Conservation (phyloP, 2,888 invertebrate species). For the Acrobasis consociella region DNA sequence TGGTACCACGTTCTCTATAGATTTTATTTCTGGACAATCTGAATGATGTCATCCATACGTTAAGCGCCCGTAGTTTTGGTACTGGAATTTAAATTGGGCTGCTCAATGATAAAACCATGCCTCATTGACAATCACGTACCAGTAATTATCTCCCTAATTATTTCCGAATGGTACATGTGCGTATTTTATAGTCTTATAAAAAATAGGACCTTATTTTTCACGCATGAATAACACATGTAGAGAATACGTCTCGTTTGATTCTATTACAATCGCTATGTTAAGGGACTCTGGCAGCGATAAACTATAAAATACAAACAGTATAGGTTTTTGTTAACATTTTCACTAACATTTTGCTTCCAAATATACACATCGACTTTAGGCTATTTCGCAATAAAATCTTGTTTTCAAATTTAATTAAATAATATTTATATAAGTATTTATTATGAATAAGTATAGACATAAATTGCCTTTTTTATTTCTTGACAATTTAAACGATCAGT, state of each 20-base stretch:
- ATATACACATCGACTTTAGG: no score
- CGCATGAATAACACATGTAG: conserved; percentile 23
- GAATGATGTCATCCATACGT: not conserved
- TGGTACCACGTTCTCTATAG: no score
- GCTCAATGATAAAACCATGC: not conserved
- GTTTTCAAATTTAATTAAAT: no score
- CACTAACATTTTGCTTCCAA: no score
- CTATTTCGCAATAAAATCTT: no score
- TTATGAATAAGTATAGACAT: conserved; percentile 8
- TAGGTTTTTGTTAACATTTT: no score
- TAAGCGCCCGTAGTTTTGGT: not conserved
- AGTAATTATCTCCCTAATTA: conserved; percentile 22
- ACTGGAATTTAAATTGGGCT: conserved; percentile 1
- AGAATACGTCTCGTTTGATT: conserved; percentile 27
- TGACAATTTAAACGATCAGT: no score
- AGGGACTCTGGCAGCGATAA: no score
- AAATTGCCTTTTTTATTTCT: conserved; percentile 15
- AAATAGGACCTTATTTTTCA: conserved; percentile 20
- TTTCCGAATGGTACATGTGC: conserved; percentile 11
- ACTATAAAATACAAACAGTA: no score
- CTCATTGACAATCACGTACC: conserved; percentile 23
- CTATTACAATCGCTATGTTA: conserved; percentile 24
- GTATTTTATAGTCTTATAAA: conserved; percentile 15
- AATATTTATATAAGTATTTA: no score
- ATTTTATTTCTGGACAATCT: no score